Percentiles rank a stretch among this genome's conserved stretches.
Evolutionary conservation across 2,888 invertebrate genomes (phyloP).

Genomic region (Cryptosula pallasiana): DNA sequence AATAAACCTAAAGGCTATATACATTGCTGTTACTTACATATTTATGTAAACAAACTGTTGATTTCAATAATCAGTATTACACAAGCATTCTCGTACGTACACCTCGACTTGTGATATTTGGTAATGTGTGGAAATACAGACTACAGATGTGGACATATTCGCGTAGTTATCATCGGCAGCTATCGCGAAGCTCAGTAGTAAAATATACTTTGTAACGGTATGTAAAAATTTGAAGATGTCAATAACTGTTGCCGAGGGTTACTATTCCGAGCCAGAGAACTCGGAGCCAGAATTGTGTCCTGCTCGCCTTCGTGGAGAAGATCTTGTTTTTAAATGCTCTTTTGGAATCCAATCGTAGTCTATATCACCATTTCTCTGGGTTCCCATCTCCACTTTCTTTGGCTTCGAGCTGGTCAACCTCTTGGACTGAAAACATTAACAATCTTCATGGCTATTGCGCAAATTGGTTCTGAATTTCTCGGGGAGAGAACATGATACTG

Average conservation of each 20-base stretch:
- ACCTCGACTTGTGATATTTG: no score
- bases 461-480: no score
- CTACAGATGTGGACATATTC: no score
- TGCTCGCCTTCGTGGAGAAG: background rate
- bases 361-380: constrained; percentile 72
- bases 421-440: constrained; percentile 8
- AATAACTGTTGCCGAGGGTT: background rate
- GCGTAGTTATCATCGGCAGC: no score
- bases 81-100: no score
- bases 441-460: no score
- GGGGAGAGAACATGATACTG: no score
- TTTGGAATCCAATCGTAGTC: constrained; percentile 98
- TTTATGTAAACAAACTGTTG: no score
- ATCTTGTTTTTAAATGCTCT: constrained; percentile 57
- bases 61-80: no score
- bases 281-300: constrained; percentile 19
- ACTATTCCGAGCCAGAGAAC: constrained; percentile 11
- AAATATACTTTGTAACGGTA: background rate
- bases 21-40: no score
- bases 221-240: background rate
- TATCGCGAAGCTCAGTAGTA: background rate
- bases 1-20: no score
- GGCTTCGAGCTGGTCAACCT: constrained; percentile 18
- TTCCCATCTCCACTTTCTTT: constrained; percentile 74
- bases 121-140: no score